Evolutionary conservation across 2,888 invertebrate species (phyloP).

Genomic region (Blera fallax): DNA sequence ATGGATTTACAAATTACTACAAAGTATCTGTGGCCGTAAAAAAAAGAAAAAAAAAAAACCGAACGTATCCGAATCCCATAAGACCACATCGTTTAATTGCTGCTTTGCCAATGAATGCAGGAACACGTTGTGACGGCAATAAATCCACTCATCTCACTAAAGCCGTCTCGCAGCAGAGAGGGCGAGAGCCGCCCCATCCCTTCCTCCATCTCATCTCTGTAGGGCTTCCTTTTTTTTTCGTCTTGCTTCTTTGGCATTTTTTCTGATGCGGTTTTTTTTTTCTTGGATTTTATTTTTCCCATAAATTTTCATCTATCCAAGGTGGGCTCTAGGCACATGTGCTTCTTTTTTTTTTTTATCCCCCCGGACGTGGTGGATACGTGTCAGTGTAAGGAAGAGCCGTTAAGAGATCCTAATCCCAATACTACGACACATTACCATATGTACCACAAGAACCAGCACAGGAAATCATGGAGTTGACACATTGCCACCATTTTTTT

Average conservation of each 20-base stretch:
- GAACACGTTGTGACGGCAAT: constrained; percentile 59
- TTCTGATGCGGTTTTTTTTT: background rate
- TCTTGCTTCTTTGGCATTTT: background rate
- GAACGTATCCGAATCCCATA: constrained; percentile 54
- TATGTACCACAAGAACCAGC: constrained; percentile 39
- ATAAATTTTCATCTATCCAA: constrained; percentile 54
- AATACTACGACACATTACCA: constrained; percentile 46
- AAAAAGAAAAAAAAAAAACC: background rate
- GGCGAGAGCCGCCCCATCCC: background rate
- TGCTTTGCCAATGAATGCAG: constrained; percentile 26
- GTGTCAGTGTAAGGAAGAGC: background rate
- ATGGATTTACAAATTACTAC: constrained; percentile 70
- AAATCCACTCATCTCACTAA: constrained; percentile 58
- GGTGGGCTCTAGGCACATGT: constrained; percentile 41
- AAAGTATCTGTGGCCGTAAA: constrained; percentile 55
- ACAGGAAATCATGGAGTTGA: constrained; percentile 46
- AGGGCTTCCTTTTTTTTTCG: constrained; percentile 8
- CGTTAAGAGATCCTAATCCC: constrained; percentile 57
- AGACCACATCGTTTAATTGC: constrained; percentile 64
- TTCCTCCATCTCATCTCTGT: background rate
- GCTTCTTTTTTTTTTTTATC: too few species aligned
- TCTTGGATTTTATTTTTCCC: constrained; percentile 28
- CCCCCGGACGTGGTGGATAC: constrained; percentile 15
- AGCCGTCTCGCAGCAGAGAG: constrained; percentile 14
- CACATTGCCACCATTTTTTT: constrained; percentile 33